Evolutionary conservation across 2,113 vertebrate genomes (phyloP).

Genomic region (Brachyhypopomus occidentalis): DNA sequence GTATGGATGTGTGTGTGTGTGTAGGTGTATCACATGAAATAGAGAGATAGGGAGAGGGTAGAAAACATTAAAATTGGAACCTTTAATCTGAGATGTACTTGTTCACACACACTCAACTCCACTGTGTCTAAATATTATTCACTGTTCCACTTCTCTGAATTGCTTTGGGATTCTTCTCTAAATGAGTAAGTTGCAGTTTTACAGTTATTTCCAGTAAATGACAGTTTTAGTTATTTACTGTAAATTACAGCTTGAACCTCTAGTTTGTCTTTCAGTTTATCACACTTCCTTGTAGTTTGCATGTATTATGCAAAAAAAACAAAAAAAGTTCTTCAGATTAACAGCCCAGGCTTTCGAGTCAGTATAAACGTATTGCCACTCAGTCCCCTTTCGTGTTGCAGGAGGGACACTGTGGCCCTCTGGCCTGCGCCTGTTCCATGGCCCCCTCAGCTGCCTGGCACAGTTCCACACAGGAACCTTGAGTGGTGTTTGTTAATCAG

Average conservation of each 20-base stretch:
- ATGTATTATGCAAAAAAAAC: background rate
- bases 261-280: background rate
- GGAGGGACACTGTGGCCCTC: conserved; percentile 30
- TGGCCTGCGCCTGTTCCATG: background rate
- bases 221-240: background rate
- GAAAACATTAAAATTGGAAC: no score
- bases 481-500: conserved; percentile 82
- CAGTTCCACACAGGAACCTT: conserved; percentile 64
- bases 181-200: background rate
- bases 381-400: conserved; percentile 12
- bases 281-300: background rate
- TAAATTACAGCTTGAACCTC: background rate
- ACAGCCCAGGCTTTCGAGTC: background rate
- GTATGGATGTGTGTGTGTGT: conserved; percentile 1
- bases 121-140: conserved; percentile 1
- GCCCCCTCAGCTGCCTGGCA: conserved; percentile 57
- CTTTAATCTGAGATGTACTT: no score
- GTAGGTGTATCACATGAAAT: background rate
- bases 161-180: conserved; percentile 13
- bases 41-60: background rate
- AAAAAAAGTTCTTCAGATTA: background rate
- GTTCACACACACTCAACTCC: background rate
- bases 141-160: background rate
- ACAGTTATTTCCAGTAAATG: background rate
- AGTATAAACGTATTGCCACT: conserved; percentile 1